phyloP scores from a whole-genome alignment of 2,113 vertebrate genomes.

The Fulmarus glacialis region DNA sequence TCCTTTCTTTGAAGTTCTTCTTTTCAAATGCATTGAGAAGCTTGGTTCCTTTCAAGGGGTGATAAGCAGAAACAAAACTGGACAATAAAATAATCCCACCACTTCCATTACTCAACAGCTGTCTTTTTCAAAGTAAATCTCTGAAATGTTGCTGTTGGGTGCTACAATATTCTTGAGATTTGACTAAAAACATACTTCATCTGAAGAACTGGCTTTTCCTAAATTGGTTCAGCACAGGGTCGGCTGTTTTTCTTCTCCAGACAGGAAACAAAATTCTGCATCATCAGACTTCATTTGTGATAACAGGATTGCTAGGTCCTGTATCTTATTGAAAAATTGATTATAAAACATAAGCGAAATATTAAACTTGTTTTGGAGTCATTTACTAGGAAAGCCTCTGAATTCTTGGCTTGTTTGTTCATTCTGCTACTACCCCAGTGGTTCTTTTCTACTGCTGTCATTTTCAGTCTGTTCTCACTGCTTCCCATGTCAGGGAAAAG shows the following conservation, averaged over 20 bases:
- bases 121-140: background rate
- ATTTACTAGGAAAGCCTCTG: background rate
- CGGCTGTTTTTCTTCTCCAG: background rate
- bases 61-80: background rate
- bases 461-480: background rate
- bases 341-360: background rate
- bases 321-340: background rate
- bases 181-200: background rate
- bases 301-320: background rate
- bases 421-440: background rate
- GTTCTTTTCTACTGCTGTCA: background rate
- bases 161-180: background rate
- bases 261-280: background rate
- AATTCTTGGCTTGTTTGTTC: background rate
- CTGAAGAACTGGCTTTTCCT: background rate
- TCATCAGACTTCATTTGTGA: background rate
- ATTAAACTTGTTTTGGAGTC: background rate
- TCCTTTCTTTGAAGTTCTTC: background rate
- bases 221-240: background rate
- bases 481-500: background rate
- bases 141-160: background rate
- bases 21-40: background rate
- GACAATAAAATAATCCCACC: background rate
- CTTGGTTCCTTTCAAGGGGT: background rate
- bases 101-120: background rate